Evolutionary conservation across 2,888 invertebrate genomes (phyloP).

Genomic region (Ichneumoninae sp.): DNA sequence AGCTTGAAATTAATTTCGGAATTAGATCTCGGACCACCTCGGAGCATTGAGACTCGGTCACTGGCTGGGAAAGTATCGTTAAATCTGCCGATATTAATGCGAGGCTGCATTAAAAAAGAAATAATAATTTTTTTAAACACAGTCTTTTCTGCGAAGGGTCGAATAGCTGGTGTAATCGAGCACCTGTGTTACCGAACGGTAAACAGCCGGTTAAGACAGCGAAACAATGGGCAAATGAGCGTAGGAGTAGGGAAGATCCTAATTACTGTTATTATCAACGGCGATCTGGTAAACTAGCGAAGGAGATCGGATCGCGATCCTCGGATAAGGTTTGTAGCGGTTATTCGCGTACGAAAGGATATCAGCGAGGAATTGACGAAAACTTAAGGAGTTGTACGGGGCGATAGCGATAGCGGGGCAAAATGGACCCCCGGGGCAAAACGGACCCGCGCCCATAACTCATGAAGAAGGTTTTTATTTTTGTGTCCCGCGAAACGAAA

Average conservation of each 20-base stretch:
- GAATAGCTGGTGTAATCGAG: not conserved
- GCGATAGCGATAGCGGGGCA: too few species aligned
- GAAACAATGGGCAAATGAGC: slow-evolving; percentile 2
- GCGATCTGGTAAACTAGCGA: slow-evolving; percentile 23
- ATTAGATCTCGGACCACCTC: too few species aligned
- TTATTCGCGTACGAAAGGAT: not conserved
- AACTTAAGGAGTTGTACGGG: not conserved
- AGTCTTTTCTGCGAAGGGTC: not conserved
- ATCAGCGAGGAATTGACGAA: not conserved
- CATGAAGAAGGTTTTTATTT: too few species aligned
- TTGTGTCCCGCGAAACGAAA: too few species aligned
- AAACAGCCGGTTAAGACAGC: not conserved
- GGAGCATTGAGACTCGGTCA: too few species aligned
- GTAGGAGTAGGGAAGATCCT: slow-evolving; percentile 14
- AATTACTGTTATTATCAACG: slow-evolving; percentile 30
- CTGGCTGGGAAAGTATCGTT: too few species aligned
- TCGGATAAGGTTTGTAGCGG: not conserved
- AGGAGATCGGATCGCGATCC: slow-evolving; percentile 13
- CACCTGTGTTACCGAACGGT: slow-evolving; percentile 13
- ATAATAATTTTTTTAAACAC: not conserved
- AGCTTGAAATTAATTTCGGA: too few species aligned
- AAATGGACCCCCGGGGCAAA: too few species aligned
- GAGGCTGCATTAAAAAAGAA: not conserved
- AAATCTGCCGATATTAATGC: too few species aligned
- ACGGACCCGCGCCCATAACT: too few species aligned